These are phyloP conservation scores for Drusus annulatus DNA, from an alignment of 1,140 invertebrate genomes.

Conservation along the genomic window DNA sequence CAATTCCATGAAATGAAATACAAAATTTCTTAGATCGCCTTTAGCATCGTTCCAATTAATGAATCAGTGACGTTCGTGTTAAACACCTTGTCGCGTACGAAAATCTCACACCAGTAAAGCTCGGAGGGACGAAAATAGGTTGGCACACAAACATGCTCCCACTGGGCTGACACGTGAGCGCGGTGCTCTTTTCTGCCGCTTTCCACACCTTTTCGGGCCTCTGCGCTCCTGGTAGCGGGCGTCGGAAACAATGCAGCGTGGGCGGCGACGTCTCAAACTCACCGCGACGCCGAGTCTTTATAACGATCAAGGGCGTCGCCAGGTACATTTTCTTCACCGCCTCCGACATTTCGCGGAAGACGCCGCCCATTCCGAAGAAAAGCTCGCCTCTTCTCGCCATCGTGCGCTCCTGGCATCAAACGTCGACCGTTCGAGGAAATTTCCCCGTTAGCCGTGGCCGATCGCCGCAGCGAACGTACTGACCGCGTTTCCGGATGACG, in stretches of 20 bases:
- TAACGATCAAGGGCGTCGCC: constrained; percentile 26
- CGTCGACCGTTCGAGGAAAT: constrained; percentile 13
- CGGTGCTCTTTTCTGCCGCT: constrained; percentile 33
- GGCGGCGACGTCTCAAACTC: constrained; percentile 43
- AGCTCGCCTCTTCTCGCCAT: neutral
- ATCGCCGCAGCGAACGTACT: neutral
- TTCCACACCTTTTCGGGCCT: constrained; percentile 21
- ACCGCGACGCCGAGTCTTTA: constrained; percentile 19
- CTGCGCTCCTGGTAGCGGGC: constrained; percentile 50
- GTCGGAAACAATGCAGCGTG: constrained; percentile 52
- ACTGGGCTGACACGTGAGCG: constrained; percentile 4
- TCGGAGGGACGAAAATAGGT: constrained; percentile 48
- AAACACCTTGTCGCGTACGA: constrained; percentile 6
- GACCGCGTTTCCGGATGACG: constrained; percentile 24
- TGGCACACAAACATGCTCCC: constrained; percentile 23
- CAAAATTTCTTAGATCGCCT: too few species aligned
- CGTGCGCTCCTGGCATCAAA: constrained; percentile 5
- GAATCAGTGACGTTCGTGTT: neutral
- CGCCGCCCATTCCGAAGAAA: constrained; percentile 22
- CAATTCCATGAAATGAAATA: too few species aligned
- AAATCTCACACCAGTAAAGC: neutral
- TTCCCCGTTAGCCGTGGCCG: constrained; percentile 1
- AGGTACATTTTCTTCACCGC: neutral
- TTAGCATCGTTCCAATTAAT: too few species aligned
- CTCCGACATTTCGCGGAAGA: neutral